These are phyloP conservation scores for Physella acuta DNA, from an alignment of 1,140 invertebrate genomes.

Conservation along the genomic window DNA sequence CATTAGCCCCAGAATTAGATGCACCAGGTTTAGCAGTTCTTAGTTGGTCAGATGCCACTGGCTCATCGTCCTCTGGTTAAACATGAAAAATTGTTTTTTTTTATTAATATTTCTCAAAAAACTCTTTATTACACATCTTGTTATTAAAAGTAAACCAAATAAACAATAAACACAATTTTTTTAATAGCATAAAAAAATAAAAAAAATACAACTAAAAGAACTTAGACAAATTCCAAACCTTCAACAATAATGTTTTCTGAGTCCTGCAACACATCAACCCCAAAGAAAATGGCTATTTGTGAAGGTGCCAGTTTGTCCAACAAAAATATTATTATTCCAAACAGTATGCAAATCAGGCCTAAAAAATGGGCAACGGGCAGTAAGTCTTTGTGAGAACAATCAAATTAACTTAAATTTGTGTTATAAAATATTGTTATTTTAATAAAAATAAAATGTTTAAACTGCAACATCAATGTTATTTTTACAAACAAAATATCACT, in stretches of 20 bases:
- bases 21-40: neutral
- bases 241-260: conserved; percentile 59
- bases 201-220: neutral
- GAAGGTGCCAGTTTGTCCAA: conserved; percentile 61
- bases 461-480: too few relatives aligned
- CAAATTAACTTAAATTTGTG: too few relatives aligned
- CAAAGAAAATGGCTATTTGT: conserved; percentile 63
- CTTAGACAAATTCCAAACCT: conserved; percentile 16
- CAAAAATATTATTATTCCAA: conserved; percentile 60
- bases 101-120: too few relatives aligned
- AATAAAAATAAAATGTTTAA: too few relatives aligned
- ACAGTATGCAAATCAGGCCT: conserved; percentile 64
- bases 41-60: neutral
- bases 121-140: too few relatives aligned
- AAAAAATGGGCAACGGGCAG: too few relatives aligned
- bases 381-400: too few relatives aligned
- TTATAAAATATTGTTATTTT: too few relatives aligned
- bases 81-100: too few relatives aligned
- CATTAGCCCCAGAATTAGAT: neutral
- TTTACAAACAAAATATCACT: too few relatives aligned
- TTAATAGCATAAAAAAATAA: neutral
- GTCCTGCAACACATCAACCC: conserved; percentile 65
- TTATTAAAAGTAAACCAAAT: too few relatives aligned
- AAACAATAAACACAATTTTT: neutral
- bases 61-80: neutral